These are phyloP conservation scores for Drosophila ficusphila DNA, from an alignment of 1,140 invertebrate genomes.

Conservation along the genomic window DNA sequence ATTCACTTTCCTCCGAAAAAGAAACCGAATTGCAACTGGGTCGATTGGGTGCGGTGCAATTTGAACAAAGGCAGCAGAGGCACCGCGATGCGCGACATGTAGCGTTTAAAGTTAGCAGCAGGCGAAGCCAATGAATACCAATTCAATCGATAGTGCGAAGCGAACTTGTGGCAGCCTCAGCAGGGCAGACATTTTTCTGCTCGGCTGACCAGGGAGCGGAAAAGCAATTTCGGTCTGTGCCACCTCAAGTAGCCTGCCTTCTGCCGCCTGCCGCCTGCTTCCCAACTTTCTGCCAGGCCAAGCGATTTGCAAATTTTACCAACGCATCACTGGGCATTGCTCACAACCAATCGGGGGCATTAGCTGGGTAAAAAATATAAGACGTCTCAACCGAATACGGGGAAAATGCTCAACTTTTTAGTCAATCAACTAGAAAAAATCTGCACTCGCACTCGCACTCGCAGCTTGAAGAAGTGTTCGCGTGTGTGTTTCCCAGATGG, in stretches of 20 bases:
- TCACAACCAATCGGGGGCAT: conserved; percentile 58
- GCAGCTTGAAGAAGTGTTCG: conserved; percentile 20
- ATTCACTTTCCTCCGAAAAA: conserved; percentile 10
- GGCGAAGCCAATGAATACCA: conserved; percentile 46
- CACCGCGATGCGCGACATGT: conserved; percentile 51
- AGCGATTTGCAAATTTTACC: conserved; percentile 67
- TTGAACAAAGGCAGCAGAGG: conserved; percentile 47
- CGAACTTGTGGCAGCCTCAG: conserved; percentile 46
- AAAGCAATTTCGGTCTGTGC: conserved; percentile 74
- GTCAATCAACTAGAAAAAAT: conserved; percentile 70
- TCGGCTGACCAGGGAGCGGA: conserved; percentile 60
- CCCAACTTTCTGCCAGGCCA: conserved; percentile 15
- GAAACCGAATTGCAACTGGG: conserved; percentile 11
- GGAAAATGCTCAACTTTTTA: conserved; percentile 70
- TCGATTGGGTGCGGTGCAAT: conserved; percentile 48
- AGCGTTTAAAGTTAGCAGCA: conserved; percentile 45
- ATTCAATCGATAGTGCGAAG: conserved; percentile 71
- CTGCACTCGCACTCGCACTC: conserved; percentile 16
- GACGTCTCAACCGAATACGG: conserved; percentile 54
- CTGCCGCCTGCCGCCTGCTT: too few relatives aligned
- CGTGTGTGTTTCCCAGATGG: conserved; percentile 27
- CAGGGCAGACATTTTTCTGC: conserved; percentile 76
- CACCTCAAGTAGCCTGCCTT: conserved; percentile 53
- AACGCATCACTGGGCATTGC: conserved; percentile 73
- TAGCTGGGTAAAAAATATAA: conserved; percentile 37